Evolutionary conservation across 2,888 invertebrate genomes (phyloP).

Genomic region (Cancer borealis): DNA sequence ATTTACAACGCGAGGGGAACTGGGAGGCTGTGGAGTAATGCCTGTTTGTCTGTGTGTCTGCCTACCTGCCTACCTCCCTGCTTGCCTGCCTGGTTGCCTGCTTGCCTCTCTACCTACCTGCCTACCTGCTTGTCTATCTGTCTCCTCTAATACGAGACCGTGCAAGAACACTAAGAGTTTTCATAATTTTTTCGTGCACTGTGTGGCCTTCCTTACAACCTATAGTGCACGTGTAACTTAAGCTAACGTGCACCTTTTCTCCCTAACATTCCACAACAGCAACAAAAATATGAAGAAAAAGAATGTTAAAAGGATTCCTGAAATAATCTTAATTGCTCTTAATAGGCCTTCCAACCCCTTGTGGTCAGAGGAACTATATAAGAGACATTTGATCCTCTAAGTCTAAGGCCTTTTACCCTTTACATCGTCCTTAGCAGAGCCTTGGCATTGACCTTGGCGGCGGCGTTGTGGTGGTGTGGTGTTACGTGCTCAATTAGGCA

Average conservation of each 20-base stretch:
- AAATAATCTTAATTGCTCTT: too few relatives aligned
- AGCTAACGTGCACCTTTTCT: background rate
- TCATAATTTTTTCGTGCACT: background rate
- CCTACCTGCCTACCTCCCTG: background rate
- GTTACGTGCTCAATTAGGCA: conserved; percentile 30
- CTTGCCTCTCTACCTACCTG: background rate
- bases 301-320: background rate
- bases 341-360: background rate
- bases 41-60: background rate
- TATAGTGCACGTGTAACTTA: background rate
- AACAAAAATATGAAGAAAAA: background rate
- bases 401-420: background rate
- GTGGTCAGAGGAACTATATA: background rate
- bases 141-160: background rate
- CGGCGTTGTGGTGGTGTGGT: background rate
- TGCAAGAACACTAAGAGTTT: background rate
- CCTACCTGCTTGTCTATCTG: background rate
- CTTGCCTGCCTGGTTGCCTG: background rate
- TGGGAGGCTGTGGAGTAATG: background rate
- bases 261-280: background rate
- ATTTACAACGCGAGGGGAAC: background rate
- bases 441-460: background rate
- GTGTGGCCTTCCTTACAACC: background rate
- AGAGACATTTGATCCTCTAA: background rate
- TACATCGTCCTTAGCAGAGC: background rate